phyloP scores from a whole-genome alignment of 2,113 vertebrate genomes.

The Urocynchramus pylzowi region DNA sequence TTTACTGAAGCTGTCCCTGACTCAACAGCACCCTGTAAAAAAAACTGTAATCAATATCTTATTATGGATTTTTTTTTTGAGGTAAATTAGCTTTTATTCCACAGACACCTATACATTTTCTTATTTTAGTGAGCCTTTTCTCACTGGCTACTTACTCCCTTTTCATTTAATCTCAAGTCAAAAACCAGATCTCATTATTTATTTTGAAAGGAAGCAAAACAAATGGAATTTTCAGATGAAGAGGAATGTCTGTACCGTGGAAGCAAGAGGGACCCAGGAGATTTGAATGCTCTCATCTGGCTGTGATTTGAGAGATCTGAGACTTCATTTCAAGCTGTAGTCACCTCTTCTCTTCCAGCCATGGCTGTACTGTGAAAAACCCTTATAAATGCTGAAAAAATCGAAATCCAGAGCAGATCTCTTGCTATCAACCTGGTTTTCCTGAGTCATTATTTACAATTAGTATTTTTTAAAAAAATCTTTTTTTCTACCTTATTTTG shows the following conservation, averaged over 20 bases:
- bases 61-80: neutral
- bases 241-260: neutral
- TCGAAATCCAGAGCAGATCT: neutral
- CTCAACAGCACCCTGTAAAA: slow-evolving; percentile 9
- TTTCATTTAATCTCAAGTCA: slow-evolving; percentile 13
- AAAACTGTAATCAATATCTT: slow-evolving; percentile 42
- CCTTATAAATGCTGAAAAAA: neutral
- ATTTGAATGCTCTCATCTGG: neutral
- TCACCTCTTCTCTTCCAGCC: neutral
- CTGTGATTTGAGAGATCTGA: neutral
- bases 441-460: neutral
- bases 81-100: slow-evolving; percentile 36
- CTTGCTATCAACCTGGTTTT: neutral
- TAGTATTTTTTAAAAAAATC: neutral
- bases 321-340: neutral
- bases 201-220: slow-evolving; percentile 2
- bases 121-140: neutral
- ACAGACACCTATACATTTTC: slow-evolving; percentile 9
- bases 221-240: slow-evolving; percentile 19
- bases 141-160: neutral
- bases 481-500: neutral
- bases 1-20: slow-evolving; percentile 14
- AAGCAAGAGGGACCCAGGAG: neutral
- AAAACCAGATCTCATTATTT: neutral
- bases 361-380: neutral